phyloP scores from a whole-genome alignment of 2,113 vertebrate species.

The Tragelaphus strepsiceros region DNA sequence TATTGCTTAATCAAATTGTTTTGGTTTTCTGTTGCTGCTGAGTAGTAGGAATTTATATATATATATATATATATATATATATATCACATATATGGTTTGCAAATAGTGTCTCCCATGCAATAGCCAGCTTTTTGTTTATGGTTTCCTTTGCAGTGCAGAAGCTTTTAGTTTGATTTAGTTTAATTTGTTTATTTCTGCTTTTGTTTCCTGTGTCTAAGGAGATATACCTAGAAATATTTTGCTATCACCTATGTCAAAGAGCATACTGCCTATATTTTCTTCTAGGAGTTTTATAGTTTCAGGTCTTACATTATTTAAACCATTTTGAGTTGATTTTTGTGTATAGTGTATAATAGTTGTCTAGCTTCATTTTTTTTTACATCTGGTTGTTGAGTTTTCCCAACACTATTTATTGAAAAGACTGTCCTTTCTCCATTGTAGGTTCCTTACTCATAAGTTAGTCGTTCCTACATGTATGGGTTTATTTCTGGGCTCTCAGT shows the following conservation, averaged over 20 bases:
- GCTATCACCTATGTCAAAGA: background rate
- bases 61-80: background rate
- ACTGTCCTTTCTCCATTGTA: background rate
- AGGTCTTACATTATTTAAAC: background rate
- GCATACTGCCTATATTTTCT: background rate
- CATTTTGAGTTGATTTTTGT: background rate
- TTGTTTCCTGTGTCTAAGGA: background rate
- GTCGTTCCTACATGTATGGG: accelerated
- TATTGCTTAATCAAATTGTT: background rate
- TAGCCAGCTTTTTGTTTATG: background rate
- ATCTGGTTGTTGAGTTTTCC: background rate
- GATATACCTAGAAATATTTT: background rate
- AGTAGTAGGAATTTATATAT: background rate
- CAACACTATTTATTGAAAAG: background rate
- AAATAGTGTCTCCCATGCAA: background rate
- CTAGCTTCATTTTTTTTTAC: background rate
- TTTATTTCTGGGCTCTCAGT: background rate
- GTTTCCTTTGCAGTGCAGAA: background rate
- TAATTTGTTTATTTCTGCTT: background rate
- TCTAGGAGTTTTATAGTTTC: background rate
- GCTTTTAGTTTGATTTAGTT: background rate
- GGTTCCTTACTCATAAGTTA: background rate
- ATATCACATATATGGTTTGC: background rate
- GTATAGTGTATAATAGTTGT: background rate
- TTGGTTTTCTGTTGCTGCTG: background rate